These are phyloP conservation scores for Geopemphigus sp. DNA, from an alignment of 1,140 invertebrate genomes.

Conservation along the genomic window DNA sequence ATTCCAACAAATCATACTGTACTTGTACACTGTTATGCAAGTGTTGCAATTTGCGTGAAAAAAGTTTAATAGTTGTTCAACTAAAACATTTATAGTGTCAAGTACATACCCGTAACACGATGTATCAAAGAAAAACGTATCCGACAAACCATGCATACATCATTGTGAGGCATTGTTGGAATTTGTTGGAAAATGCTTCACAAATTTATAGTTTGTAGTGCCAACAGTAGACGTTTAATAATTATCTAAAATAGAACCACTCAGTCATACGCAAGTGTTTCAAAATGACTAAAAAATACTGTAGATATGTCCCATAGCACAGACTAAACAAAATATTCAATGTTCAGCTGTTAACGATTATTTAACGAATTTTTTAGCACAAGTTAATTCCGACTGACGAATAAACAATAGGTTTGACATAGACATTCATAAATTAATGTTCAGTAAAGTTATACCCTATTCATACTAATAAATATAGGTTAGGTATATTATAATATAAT, in stretches of 20 bases:
- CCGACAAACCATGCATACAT: too few relatives aligned
- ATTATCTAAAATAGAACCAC: slow-evolving; percentile 21
- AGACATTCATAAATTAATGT: slow-evolving; percentile 21
- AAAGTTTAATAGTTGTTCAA: too few relatives aligned
- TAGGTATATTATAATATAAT: too few relatives aligned
- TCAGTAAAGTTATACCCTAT: neutral
- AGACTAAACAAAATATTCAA: slow-evolving; percentile 36
- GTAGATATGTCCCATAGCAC: slow-evolving; percentile 3
- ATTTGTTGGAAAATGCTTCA: too few relatives aligned
- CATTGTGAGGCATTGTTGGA: too few relatives aligned
- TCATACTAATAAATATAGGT: slow-evolving; percentile 24
- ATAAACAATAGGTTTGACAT: slow-evolving; percentile 14
- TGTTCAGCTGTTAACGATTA: slow-evolving; percentile 46
- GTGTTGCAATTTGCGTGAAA: too few relatives aligned
- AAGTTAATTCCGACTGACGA: slow-evolving; percentile 8
- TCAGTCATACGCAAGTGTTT: slow-evolving; percentile 17
- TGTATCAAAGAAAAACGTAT: too few relatives aligned
- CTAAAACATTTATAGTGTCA: too few relatives aligned
- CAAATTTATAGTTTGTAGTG: too few relatives aligned
- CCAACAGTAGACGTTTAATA: neutral
- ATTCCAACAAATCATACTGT: too few relatives aligned
- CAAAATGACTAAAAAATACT: neutral
- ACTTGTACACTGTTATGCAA: too few relatives aligned
- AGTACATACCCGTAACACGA: too few relatives aligned
- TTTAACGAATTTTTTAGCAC: slow-evolving; percentile 21